Base-by-base conservation (phyloP, 2,797 vertebrate species). In the Sphaeramia orbicularis region DNA sequence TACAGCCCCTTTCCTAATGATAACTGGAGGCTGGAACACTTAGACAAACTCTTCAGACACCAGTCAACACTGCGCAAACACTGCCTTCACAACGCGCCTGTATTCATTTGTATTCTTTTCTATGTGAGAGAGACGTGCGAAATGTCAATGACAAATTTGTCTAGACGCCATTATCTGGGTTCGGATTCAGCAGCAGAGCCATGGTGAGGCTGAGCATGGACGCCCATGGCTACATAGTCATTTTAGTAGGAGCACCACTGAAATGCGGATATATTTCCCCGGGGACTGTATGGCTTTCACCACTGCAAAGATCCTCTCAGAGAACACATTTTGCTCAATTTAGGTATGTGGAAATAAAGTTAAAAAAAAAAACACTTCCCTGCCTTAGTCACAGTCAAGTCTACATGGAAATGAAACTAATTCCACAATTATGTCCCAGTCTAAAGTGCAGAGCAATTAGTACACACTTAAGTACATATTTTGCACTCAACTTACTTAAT, bases 81-180 rank as follows among this genome's bases (percentile, higher is more conserved):
- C 19, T 7, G 13, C 42, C 51, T 70, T 74, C 36, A 21, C 55
- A 54, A 15, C 14, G 19, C 15, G 10, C 19, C 19, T 40, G 2
- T 27, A 32, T 60, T 72, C 85, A 78, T 84, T 76, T 82, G 55
- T 79, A 81, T 87, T 84, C 66, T 27, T 57, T 76, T 67, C 38
- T 69, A 62, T 49, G 48, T 3, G 42, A 73, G 54, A 45, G 41
- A 80, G 61, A 78, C 65, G 43, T 57, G 63, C 64, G 81, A 89
- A 89, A 87, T 71, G 75, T 81, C 78, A 86, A 51, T 61, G 82
- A 80, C 66, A 68, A 47, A 87, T 80, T 37, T 62, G 81, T 77
- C 74, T 86, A 66, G 85, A 81, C 45, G 36, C 35, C 58, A 71
- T 84, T 86, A 84, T 84, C 79, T 81, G 19, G 1, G 47, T 15